Conservation (phyloP, 2,888 invertebrate species). For the Phengaris alcon region DNA sequence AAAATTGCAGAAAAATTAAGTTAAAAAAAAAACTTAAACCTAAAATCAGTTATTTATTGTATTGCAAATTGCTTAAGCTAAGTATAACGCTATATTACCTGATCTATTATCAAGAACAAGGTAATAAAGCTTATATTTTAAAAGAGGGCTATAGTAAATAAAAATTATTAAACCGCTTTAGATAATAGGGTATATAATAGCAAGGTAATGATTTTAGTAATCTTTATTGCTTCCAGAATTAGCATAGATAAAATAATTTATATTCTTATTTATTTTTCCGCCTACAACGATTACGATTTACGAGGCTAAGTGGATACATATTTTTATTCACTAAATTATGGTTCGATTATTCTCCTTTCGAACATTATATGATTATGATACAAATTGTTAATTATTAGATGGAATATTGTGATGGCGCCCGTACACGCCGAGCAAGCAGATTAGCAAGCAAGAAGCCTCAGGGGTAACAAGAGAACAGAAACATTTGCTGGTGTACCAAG, state of each 20-base stretch:
- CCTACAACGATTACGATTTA: background rate
- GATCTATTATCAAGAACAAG: background rate
- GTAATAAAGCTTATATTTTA: background rate
- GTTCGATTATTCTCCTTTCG: background rate
- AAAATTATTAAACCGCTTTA: background rate
- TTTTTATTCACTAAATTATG: background rate
- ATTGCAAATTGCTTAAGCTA: no score
- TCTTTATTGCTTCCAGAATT: constrained; percentile 23
- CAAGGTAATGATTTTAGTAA: background rate
- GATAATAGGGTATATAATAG: background rate
- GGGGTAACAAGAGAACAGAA: no score
- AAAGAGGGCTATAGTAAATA: background rate
- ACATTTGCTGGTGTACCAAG: no score
- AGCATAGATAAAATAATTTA: constrained; percentile 16
- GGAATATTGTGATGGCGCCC: no score
- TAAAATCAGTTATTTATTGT: no score
- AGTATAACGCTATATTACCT: no score
- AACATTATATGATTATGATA: no score
- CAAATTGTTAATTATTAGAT: no score
- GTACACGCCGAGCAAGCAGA: no score
- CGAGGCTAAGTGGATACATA: background rate
- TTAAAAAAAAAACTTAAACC: no score
- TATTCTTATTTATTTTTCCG: background rate
- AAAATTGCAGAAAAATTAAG: no score
- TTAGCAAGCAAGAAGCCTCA: no score